Base-by-base conservation (phyloP, 1,140 invertebrate species). In the Scaptodrosophila lebanonensis region DNA sequence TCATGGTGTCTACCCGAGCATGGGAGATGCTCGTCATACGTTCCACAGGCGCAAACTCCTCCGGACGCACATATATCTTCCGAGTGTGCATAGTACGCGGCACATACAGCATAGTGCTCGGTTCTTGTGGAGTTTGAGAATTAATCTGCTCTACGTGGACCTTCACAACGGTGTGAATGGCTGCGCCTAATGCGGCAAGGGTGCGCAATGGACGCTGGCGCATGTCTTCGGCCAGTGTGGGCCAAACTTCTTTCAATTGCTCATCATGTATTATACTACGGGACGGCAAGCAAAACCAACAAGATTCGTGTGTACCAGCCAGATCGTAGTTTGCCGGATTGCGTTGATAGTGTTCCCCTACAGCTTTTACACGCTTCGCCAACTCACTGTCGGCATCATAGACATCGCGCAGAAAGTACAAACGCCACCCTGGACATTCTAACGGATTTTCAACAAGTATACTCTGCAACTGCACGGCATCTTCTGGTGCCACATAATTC, bases 121-220 rank as follows among this genome's bases (percentile, higher is more conserved):
- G n/a, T n/a, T n/a, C n/a, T n/a, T n/a, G n/a, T n/a, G n/a, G n/a
- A n/a, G n/a, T n/a, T n/a, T n/a, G n/a, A n/a, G n/a, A n/a, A n/a
- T n/a, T n/a, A n/a, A n/a, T n/a, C n/a, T n/a, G n/a, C n/a, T n/a
- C n/a, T n/a, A n/a, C n/a, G n/a, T n/a, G n/a, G n/a, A n/a, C n/a
- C n/a, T n/a, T n/a, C n/a, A 67, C 53, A 68, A 91, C 89, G 56
- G 91, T 90, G 85, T 93, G 90, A 84, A 93, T 89, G 11, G 91
- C 91, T 16, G 93, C 65, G 20, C 90, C 90, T 2, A 93, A 69
- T 58, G 89, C 91, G 50, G 89, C 88, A 4, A 93, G 84, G 1
- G 90, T 87, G 32, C 88, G 85, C 35, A 87, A 73, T 1, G 92
- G 91, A 42, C 87, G 87, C 9, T 89, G 87, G 29, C 85, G 82